These are phyloP conservation scores for Donacobius atricapilla DNA, from an alignment of 2,113 vertebrate species.

Conservation along the genomic window DNA sequence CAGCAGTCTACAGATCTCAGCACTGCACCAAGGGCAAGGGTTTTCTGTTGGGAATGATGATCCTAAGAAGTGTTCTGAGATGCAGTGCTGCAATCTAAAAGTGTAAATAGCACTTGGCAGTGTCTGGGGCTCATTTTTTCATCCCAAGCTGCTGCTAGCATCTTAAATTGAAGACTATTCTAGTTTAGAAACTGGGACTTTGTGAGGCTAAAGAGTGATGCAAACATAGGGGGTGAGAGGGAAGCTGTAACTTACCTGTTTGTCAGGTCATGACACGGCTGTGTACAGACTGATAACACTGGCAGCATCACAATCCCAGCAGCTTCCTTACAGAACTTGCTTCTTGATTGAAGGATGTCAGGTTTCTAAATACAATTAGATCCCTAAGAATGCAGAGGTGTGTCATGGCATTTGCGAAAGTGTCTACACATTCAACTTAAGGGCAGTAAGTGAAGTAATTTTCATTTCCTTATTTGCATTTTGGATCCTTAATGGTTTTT, in stretches of 20 bases:
- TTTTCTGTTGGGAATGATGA: neutral
- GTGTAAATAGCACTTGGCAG: rapidly evolving
- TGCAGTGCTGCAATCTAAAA: neutral
- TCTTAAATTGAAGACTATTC: neutral
- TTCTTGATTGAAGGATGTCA: neutral
- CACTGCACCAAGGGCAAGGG: too few species aligned
- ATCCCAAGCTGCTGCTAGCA: neutral
- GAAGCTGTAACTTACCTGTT: neutral
- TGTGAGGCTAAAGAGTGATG: neutral
- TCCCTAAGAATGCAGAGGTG: neutral
- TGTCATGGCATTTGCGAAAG: neutral
- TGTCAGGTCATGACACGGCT: neutral
- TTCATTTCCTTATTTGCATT: neutral
- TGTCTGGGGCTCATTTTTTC: neutral
- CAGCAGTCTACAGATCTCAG: neutral
- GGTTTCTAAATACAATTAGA: neutral
- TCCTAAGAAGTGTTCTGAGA: neutral
- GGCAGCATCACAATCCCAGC: neutral
- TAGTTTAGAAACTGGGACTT: neutral
- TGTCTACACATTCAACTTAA: neutral
- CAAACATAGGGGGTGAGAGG: neutral
- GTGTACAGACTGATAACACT: neutral
- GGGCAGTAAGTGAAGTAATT: neutral
- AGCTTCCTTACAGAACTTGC: neutral
- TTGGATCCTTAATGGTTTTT: neutral